Base-by-base conservation (phyloP, 2,797 vertebrate species). In the Pipistrellus pipistrellus region DNA sequence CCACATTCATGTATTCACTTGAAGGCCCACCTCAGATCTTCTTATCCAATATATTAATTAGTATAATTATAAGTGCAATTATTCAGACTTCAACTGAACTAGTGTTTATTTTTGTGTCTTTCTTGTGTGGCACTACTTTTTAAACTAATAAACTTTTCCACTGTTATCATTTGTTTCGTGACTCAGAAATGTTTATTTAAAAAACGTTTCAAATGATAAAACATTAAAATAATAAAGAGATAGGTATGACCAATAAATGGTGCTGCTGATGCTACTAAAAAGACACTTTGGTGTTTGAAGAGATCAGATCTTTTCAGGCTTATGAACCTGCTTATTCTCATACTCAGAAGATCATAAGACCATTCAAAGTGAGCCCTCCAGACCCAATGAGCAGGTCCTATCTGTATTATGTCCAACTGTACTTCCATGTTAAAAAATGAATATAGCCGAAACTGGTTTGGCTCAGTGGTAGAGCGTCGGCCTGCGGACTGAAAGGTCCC, bases 141-240 rank as follows among this genome's bases (percentile, higher is more conserved):
- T 55, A 84, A n/a, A 85, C 23, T 27, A 80, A 87, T 81, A 55
- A 1, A 64, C 71, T 78, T 95, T 6, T 55, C 23, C 53, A 55
- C 62, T 71, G 18, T 89, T 69, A 69, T 77, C 9, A 23, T 82
- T 76, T 57, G 18, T 72, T 81, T 75, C 38, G 38, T 81, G 21
- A 55, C 32, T 87, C 57, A 89, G 62, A 77, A 91, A 53, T 62
- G 30, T 72, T 86, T 83, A 73, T 55, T 87, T 84, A 41, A 88
- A 71, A 83, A 55, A 64, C 0, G 69, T 38, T 82, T 66, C 55
- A 66, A 84, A 72, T 89, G 77, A 59, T 62, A 86, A 94, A 88
- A 77, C 2, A 30, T 27, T 51, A 21, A 93, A 82, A 76, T 11
- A 21, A 80, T 72, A 76, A 85, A 21, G 44, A 30, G 13, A 51